Base-by-base conservation (phyloP, 2,888 invertebrate species). In the Dryococelus australis region DNA sequence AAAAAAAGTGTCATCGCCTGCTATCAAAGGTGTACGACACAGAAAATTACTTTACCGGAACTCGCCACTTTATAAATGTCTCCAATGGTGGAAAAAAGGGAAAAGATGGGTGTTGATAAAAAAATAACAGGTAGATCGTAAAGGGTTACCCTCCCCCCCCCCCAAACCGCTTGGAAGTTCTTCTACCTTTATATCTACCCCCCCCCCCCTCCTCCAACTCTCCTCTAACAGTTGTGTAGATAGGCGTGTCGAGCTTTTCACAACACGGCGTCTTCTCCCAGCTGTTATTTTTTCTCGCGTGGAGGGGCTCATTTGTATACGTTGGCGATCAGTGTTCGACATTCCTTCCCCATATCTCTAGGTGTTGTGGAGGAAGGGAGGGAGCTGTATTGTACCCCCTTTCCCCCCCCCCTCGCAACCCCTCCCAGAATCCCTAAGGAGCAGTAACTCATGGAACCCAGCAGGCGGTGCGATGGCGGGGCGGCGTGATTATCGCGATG, bases 1-100 rank as follows among this genome's bases (percentile, higher is more conserved):
- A 65, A 65, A 65, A 65, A 65, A 65, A 65, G 65, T 65, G n/a
- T 65, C 65, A 65, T 65, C 65, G n/a, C 65, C 65, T 65, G 65
- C 65, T 65, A 65, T 65, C 65, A 16, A 65, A 16, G 65, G 6
- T 65, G 65, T 65, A 20, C 65, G 24, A 65, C 65, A 65, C n/a
- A 20, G 65, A 65, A 65, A 65, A 65, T 65, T 65, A 65, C 65
- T 65, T 65, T 65, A 65, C 65, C 24, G 65, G n/a, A 65, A 65
- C 65, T 65, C 65, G 65, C 65, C 65, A 65, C 65, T 65, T 65
- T 65, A n/a, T 65, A 65, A 65, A 65, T 65, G 65, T 65, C 65
- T 65, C n/a, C 24, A 24, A 16, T 16, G 65, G 65, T 8, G n/a
- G 65, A n/a, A 24, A 20, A 65, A 20, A 65, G 24, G 6, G 65